A percentile compares a stretch with the other conserved stretches of the same genome.
Conservation (phyloP, 2,888 invertebrate species). For the Athalia rosae region DNA sequence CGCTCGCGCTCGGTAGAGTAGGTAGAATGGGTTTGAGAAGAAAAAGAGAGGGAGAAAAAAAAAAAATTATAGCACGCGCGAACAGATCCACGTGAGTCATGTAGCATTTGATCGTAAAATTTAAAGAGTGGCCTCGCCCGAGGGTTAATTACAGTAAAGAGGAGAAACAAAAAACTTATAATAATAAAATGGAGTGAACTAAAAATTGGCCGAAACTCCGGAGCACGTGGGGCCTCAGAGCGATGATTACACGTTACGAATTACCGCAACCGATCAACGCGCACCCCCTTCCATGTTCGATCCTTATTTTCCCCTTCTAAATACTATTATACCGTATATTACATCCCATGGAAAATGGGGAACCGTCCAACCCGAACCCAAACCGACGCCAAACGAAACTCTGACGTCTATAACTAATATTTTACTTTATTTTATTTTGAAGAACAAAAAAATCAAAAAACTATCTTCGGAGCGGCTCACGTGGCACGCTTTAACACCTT, state of each 20-base stretch:
- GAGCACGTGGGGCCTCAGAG: constrained; percentile 34
- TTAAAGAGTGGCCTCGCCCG: not conserved
- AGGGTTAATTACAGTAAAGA: constrained; percentile 24
- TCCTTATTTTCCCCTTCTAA: constrained; percentile 7
- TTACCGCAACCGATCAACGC: constrained; percentile 28
- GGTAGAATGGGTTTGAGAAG: not conserved
- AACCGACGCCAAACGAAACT: too few relatives aligned
- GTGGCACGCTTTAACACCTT: constrained; percentile 70
- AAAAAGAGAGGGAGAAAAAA: not conserved
- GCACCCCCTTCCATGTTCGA: not conserved
- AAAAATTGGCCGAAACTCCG: constrained; percentile 35
- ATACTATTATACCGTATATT: too few relatives aligned
- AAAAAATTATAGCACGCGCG: not conserved
- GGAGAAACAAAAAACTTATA: not conserved
- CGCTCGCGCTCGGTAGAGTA: too few relatives aligned
- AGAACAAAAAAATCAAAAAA: constrained; percentile 58
- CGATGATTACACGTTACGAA: constrained; percentile 41
- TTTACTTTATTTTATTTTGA: constrained; percentile 68
- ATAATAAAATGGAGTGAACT: not conserved
- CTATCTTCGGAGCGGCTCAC: constrained; percentile 53
- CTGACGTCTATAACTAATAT: too few relatives aligned
- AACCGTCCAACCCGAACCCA: not conserved
- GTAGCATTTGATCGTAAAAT: constrained; percentile 36
- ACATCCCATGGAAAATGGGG: not conserved
- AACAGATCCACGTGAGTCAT: constrained; percentile 30